Evolutionary conservation across 2,888 invertebrate species (phyloP).

Genomic region (Blastobasis lacticolella): DNA sequence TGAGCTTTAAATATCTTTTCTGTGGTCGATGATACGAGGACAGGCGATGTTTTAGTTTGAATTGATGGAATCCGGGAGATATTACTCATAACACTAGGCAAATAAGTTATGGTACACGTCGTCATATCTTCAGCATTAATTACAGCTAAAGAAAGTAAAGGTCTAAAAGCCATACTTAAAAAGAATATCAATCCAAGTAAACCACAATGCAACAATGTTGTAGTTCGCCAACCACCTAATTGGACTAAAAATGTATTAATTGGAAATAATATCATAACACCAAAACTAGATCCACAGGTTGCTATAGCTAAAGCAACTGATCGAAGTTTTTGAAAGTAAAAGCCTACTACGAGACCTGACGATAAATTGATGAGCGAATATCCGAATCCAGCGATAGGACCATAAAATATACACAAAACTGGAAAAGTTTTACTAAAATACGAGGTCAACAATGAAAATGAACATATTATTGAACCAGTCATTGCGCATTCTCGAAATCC

Average conservation of each 20-base stretch:
- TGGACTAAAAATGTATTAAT: conserved; percentile 41
- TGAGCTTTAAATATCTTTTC: conserved; percentile 34
- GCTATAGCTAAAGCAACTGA: conserved; percentile 49
- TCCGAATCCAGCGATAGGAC: conserved; percentile 46
- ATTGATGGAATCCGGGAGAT: conserved; percentile 17
- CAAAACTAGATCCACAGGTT: conserved; percentile 50
- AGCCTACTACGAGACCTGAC: conserved; percentile 50
- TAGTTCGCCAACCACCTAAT: conserved; percentile 49
- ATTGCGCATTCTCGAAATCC: conserved; percentile 57
- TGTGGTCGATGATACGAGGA: conserved; percentile 27
- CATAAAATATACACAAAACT: conserved; percentile 45
- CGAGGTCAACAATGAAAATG: conserved; percentile 39
- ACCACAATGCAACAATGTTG: conserved; percentile 50
- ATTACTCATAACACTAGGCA: conserved; percentile 46
- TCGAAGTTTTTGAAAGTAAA: conserved; percentile 59
- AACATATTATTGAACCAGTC: conserved; percentile 47
- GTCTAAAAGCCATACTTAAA: conserved; percentile 49
- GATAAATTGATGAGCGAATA: conserved; percentile 52
- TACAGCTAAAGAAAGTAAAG: conserved; percentile 50
- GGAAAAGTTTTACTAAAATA: conserved; percentile 40
- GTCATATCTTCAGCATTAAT: conserved; percentile 40
- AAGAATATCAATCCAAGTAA: conserved; percentile 48
- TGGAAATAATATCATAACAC: conserved; percentile 50
- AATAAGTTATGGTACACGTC: conserved; percentile 53
- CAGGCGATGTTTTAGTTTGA: conserved; percentile 17